Evolutionary conservation across 2,888 invertebrate species (phyloP).

Genomic region (Euzophera pinguis): DNA sequence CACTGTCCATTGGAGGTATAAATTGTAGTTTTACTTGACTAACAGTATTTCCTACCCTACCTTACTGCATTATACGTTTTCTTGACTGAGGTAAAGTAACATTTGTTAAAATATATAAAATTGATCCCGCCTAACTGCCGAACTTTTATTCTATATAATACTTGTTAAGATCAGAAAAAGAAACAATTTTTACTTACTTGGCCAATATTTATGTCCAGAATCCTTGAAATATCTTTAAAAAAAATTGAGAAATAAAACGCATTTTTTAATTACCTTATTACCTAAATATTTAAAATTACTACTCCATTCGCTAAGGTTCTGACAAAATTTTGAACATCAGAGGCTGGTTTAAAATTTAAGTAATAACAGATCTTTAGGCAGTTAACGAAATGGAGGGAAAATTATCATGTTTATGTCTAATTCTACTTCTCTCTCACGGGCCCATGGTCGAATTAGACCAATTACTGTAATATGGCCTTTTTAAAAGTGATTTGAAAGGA

Average conservation of each 20-base stretch:
- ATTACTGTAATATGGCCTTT: constrained; percentile 6
- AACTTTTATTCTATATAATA: too few species aligned
- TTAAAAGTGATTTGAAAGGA: constrained; percentile 4
- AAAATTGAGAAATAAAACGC: too few species aligned
- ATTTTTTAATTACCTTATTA: too few species aligned
- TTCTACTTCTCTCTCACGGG: neutral
- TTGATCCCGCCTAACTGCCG: too few species aligned
- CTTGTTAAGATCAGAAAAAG: too few species aligned
- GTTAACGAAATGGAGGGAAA: neutral
- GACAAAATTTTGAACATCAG: neutral
- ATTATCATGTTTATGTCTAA: neutral
- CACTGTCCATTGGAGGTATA: neutral
- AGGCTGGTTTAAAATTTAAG: neutral
- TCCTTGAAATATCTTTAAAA: too few species aligned
- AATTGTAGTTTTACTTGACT: neutral
- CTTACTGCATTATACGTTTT: too few species aligned
- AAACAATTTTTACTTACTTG: too few species aligned
- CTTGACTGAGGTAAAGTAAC: too few species aligned
- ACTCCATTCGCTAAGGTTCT: neutral
- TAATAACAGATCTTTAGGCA: neutral
- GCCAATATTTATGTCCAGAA: too few species aligned
- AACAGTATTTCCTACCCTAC: neutral
- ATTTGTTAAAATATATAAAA: too few species aligned
- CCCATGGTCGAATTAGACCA: neutral
- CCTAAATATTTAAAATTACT: too few species aligned